Conservation (phyloP, 2,797 vertebrate species). For the Graptemys geographica region DNA sequence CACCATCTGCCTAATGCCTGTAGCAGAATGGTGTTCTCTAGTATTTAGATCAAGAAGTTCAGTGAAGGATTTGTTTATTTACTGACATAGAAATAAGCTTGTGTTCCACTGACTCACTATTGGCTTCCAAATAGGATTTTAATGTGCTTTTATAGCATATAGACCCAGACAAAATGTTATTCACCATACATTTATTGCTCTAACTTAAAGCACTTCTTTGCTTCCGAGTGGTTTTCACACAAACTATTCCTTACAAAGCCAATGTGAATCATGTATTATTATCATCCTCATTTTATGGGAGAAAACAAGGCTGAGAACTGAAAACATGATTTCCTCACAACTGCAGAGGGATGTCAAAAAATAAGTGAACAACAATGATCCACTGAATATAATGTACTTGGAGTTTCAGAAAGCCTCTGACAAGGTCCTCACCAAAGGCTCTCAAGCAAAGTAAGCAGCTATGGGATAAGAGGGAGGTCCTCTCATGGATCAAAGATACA, state of each 20-base stretch:
- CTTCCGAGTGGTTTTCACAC: constrained; percentile 60
- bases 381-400: not conserved
- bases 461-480: not conserved
- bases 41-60: constrained; percentile 29
- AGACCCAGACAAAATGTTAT: constrained; percentile 66
- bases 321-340: constrained; percentile 43
- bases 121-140: constrained; percentile 67
- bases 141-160: constrained; percentile 62
- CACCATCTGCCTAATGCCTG: not conserved
- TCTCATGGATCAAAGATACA: not conserved
- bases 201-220: constrained; percentile 53
- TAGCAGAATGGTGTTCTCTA: not conserved
- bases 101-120: constrained; percentile 14
- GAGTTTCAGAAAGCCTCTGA: not conserved
- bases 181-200: constrained; percentile 75
- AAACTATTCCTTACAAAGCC: constrained; percentile 70
- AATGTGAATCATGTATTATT: constrained; percentile 61
- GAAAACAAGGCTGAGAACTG: constrained; percentile 35
- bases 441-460: not conserved
- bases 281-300: constrained; percentile 40
- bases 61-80: constrained; percentile 46
- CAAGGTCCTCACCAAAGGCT: not conserved
- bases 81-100: constrained; percentile 38
- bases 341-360: constrained; percentile 10
- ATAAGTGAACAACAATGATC: not conserved